phyloP scores from a whole-genome alignment of 2,888 invertebrate genomes.

The Heliconius aoede region DNA sequence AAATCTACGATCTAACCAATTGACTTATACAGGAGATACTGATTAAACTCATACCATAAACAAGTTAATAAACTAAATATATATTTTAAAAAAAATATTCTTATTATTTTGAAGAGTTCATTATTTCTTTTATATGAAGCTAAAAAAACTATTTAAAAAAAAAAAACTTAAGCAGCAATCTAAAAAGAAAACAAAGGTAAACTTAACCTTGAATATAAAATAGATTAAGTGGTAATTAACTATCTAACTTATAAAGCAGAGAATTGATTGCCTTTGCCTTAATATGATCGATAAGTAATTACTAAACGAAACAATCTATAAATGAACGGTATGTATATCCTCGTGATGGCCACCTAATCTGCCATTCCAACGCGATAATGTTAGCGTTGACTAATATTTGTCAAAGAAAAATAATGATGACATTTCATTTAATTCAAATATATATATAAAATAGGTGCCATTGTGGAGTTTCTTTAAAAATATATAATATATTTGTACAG shows the following conservation, averaged over 20 bases:
- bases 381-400: constrained; percentile 47
- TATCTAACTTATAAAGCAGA: constrained; percentile 20
- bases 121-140: neutral
- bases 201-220: constrained; percentile 33
- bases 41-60: neutral
- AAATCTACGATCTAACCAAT: constrained; percentile 43
- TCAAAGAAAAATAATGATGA: constrained; percentile 42
- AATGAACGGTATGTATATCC: constrained; percentile 42
- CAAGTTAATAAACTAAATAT: constrained; percentile 41
- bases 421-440: constrained; percentile 13
- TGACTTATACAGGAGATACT: neutral
- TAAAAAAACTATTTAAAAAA: neutral
- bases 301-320: constrained; percentile 38
- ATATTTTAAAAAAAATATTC: neutral
- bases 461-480: neutral
- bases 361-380: constrained; percentile 60
- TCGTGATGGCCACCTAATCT: constrained; percentile 56
- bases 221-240: constrained; percentile 30
- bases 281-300: constrained; percentile 42
- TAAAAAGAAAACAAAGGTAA: neutral
- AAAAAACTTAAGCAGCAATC: neutral
- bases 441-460: neutral
- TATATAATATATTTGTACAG: neutral
- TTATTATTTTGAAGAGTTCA: neutral
- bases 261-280: constrained; percentile 29